Percentiles rank a stretch among this genome's conserved stretches.
These are phyloP conservation scores for Fissipunctia ypsillon DNA, from an alignment of 2,888 invertebrate species.

Conservation along the genomic window DNA sequence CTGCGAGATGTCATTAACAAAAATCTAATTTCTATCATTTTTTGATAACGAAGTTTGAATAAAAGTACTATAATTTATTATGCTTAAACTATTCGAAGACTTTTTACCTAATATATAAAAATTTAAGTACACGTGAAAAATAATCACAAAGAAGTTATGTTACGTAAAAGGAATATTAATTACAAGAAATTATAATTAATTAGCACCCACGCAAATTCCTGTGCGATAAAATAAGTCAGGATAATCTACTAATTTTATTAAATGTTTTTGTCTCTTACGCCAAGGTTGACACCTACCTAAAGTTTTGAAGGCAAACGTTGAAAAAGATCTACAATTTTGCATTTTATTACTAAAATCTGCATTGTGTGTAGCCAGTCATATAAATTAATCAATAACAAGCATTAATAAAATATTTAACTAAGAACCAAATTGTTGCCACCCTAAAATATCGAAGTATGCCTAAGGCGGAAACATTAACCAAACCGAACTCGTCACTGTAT, in stretches of 20 bases:
- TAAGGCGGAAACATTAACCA: slow-evolving; percentile 14
- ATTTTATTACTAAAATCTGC: background rate
- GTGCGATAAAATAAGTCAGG: slow-evolving; percentile 7
- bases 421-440: background rate
- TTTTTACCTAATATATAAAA: slow-evolving; percentile 1
- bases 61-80: background rate
- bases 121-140: slow-evolving; percentile 4
- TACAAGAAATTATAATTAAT: slow-evolving; percentile 50
- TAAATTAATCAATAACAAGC: background rate
- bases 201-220: slow-evolving; percentile 39
- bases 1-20: no score
- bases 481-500: slow-evolving; percentile 31
- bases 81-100: slow-evolving; percentile 1
- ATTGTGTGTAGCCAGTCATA: no score
- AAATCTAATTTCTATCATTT: background rate
- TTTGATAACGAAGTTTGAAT: background rate
- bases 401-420: background rate
- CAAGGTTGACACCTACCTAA: no score
- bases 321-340: background rate
- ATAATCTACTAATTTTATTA: slow-evolving; percentile 31
- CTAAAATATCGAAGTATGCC: slow-evolving; percentile 15
- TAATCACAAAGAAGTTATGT: slow-evolving; percentile 26
- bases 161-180: slow-evolving; percentile 45
- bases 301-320: background rate
- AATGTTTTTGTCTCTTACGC: slow-evolving; percentile 15